Evolutionary conservation across 2,888 invertebrate species (phyloP).

Genomic region (Parascotia fuliginaria): DNA sequence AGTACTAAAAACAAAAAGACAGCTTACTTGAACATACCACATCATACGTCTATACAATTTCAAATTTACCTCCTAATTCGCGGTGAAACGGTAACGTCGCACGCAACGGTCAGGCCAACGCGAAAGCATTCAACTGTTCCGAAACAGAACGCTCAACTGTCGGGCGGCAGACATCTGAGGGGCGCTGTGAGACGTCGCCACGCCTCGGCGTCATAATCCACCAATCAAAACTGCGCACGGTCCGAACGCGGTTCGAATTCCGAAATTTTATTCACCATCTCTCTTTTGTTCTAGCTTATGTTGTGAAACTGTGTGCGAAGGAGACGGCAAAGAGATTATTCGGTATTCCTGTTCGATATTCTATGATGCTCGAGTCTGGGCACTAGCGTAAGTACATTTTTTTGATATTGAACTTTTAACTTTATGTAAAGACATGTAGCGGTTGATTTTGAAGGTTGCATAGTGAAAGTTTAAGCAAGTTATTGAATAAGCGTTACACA

Average conservation of each 20-base stretch:
- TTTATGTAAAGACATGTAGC: constrained; percentile 16
- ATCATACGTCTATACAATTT: constrained; percentile 43
- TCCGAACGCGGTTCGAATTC: constrained; percentile 52
- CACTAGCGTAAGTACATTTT: constrained; percentile 22
- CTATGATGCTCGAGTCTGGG: constrained; percentile 9
- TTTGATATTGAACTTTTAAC: constrained; percentile 27
- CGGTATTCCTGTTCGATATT: constrained; percentile 24
- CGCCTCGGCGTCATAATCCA: constrained; percentile 61
- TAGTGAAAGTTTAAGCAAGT: constrained; percentile 38
- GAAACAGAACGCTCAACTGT: constrained; percentile 75
- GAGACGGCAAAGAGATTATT: constrained; percentile 37
- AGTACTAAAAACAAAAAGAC: constrained; percentile 11
- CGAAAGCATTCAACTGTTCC: constrained; percentile 82
- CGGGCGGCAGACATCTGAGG: constrained; percentile 71
- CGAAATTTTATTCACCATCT: constrained; percentile 35
- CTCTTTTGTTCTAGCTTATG: constrained; percentile 46
- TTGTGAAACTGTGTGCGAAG: constrained; percentile 19
- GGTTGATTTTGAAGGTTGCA: constrained; percentile 7
- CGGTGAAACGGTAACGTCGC: constrained; percentile 75
- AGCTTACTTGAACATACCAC: constrained; percentile 38
- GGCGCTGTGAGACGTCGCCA: constrained; percentile 67
- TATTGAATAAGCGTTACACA: constrained; percentile 40
- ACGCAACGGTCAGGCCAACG: constrained; percentile 71
- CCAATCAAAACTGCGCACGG: constrained; percentile 60
- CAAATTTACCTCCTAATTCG: constrained; percentile 75